Percentiles rank a stretch among this genome's conserved stretches.
Conservation (phyloP, 1,140 invertebrate genomes). For the Cyrtorhinus lividipennis region DNA sequence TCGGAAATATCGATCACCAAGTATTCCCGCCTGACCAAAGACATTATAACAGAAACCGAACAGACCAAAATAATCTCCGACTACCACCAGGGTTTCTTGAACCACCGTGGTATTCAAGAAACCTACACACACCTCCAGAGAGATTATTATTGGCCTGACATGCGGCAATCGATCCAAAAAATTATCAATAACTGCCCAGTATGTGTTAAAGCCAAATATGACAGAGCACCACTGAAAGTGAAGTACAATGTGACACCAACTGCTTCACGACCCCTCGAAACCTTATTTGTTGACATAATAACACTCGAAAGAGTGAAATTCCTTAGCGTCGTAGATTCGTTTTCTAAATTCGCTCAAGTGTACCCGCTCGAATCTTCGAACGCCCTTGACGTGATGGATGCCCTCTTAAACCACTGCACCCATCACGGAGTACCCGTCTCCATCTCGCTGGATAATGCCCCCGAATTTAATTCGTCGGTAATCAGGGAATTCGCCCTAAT, state of each 20-base stretch:
- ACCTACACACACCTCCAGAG: no score
- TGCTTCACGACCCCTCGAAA: background rate
- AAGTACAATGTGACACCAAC: no score
- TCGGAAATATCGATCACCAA: no score
- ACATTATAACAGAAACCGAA: background rate
- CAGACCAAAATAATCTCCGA: background rate
- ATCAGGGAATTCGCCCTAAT: background rate
- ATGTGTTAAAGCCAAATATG: no score
- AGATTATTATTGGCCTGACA: no score
- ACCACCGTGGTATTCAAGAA: background rate
- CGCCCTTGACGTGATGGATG: background rate
- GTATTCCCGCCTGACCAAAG: no score
- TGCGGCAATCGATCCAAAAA: background rate
- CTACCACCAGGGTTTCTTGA: no score
- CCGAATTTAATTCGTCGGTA: background rate
- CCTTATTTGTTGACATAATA: background rate
- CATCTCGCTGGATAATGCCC: background rate
- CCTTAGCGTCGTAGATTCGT: background rate
- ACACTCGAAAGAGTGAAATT: background rate
- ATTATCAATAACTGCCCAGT: background rate
- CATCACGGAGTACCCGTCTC: background rate
- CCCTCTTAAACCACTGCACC: background rate
- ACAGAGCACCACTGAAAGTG: no score
- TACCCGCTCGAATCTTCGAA: background rate
- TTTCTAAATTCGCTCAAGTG: no score